These are phyloP conservation scores for Pedicia rivosa DNA, from an alignment of 2,888 invertebrate species.

Conservation along the genomic window DNA sequence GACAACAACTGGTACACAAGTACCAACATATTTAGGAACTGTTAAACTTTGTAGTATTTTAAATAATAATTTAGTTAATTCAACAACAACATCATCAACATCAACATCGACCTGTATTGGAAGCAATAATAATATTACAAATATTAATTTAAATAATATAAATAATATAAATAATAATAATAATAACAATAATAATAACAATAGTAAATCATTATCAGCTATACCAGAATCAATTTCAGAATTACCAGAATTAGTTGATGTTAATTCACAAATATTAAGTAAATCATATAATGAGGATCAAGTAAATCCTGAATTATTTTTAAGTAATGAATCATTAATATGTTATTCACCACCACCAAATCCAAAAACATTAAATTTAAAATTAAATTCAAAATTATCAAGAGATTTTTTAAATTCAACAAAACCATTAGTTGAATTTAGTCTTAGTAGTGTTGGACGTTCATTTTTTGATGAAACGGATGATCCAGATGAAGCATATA, in stretches of 20 bases:
- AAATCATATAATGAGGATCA: not conserved
- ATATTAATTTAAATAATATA: slow-evolving; percentile 1
- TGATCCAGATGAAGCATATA: slow-evolving; percentile 12
- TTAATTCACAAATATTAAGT: not conserved
- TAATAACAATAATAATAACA: slow-evolving; percentile 9
- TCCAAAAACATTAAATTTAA: not conserved
- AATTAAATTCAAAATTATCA: too few relatives aligned
- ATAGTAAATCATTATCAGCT: slow-evolving; percentile 26
- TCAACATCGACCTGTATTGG: too few relatives aligned
- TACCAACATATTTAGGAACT: too few relatives aligned
- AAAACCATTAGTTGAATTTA: slow-evolving; percentile 22
- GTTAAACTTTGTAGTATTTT: not conserved
- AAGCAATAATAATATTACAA: slow-evolving; percentile 2
- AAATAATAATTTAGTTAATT: too few relatives aligned
- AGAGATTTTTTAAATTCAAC: too few relatives aligned
- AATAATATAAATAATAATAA: slow-evolving; percentile 3
- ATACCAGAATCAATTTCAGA: slow-evolving; percentile 24
- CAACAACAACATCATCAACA: too few relatives aligned
- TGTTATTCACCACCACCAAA: not conserved
- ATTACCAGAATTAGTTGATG: slow-evolving; percentile 11
- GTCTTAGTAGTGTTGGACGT: slow-evolving; percentile 29
- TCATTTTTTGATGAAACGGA: slow-evolving; percentile 29
- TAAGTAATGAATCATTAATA: not conserved
- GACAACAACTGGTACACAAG: too few relatives aligned
- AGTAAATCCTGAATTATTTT: not conserved